Conservation (phyloP, 2,113 vertebrate species). For the Antidorcas marsupialis region DNA sequence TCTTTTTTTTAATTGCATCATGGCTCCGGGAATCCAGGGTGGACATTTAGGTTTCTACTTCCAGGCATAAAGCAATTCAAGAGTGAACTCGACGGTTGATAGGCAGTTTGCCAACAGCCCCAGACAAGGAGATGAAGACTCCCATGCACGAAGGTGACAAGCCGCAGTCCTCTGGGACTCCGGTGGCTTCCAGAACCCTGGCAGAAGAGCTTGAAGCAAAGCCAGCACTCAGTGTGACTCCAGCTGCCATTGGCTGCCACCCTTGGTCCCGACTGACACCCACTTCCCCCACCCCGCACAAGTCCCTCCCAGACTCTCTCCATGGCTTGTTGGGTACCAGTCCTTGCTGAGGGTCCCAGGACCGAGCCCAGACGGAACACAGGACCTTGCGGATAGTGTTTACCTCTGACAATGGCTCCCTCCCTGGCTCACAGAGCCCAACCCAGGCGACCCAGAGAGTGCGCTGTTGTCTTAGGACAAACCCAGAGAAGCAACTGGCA, state of each 20-base stretch:
- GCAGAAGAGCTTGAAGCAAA: slow-evolving; percentile 82
- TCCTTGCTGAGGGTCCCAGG: background rate
- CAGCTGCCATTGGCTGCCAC: rapidly evolving
- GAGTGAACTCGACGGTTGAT: slow-evolving; percentile 82
- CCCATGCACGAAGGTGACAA: slow-evolving; percentile 80
- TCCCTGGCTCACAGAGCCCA: background rate
- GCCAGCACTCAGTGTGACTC: background rate
- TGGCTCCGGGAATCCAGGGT: background rate
- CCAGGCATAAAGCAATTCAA: slow-evolving; percentile 83
- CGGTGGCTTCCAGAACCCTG: slow-evolving; percentile 82
- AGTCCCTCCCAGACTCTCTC: background rate
- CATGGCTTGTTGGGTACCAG: background rate
- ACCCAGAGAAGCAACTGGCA: background rate
- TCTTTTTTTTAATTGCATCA: background rate
- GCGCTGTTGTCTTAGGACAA: background rate
- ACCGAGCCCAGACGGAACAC: background rate
- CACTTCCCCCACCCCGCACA: rapidly evolving
- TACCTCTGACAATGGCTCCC: background rate
- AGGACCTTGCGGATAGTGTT: background rate
- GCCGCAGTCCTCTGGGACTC: slow-evolving; percentile 79
- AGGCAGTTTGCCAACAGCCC: slow-evolving; percentile 83
- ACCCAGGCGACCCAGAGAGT: background rate
- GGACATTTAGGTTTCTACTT: slow-evolving; percentile 33
- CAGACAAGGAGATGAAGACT: slow-evolving; percentile 80
- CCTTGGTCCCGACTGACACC: background rate